Base-by-base conservation (phyloP, 1,140 invertebrate genomes). In the Drosophila takahashii region DNA sequence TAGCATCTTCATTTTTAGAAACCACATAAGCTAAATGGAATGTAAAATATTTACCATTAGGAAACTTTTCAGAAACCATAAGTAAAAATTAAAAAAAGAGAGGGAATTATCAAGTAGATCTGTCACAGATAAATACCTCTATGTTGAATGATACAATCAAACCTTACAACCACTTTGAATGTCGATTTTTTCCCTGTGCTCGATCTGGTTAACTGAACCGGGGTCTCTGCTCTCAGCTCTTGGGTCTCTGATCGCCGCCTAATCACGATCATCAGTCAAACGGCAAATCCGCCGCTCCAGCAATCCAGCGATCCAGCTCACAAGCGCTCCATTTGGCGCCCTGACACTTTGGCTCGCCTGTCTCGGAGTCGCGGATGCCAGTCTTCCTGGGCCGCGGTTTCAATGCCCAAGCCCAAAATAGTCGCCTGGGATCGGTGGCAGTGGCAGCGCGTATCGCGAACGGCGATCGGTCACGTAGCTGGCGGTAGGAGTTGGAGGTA, bases 251-350 rank as follows among this genome's bases (percentile, higher is more conserved):
- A 45, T 52, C 27, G 44, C 39, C 54, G 56, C 66, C 67, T 80
- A 91, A 91, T 90, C 90, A 77, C 79, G 81, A 84, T 91, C 85
- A 91, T 91, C 90, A 91, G 90, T 91, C 90, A 91, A 91, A 91
- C 79, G 62, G 77, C 50, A 83, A 86, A 85, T 75, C 76, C 58
- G 51, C 65, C 66, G 44, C 39, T 64, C 39, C 58, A 64, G 18
- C 45, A 65, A 58, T 81, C 45, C 45, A 87, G 57, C 9, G 29
- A 7, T 32, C 29, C 29, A 32, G 67, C 45, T 64, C 60, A 78
- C 45, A 37, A 87, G 67, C 45, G 69, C 60, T 80, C 45, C 45
- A 87, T 64, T 72, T 27, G 83, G 71, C 73, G 79, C 73, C 73
- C 77, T 85, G 81, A 87, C 83, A 87, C 77, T 81, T 85, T 71